Base-by-base conservation (phyloP, 1,140 invertebrate genomes). In the Polyergus mexicanus region DNA sequence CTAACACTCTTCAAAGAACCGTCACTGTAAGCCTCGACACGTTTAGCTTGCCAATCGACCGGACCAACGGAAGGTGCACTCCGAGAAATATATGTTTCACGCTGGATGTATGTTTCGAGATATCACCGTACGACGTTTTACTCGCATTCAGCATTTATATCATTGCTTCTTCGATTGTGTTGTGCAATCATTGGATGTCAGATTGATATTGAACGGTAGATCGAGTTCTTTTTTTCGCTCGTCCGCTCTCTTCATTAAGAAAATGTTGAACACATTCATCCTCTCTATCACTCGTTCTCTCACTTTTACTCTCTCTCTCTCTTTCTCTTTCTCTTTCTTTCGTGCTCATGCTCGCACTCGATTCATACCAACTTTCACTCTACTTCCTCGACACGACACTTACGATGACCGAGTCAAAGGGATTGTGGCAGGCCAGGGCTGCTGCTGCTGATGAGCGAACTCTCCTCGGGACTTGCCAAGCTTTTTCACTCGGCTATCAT, bases 321-420 rank as follows among this genome's bases (percentile, higher is more conserved):
- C 44, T 56, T 44, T 11, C 19, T 58, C 10, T n/a, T 65, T 63
- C 41, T 11, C 47, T 68, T 19, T 7, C n/a, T 35, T 44, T 76
- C 63, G 32, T 51, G 44, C 56, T 85, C 56, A 32, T n/a, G 16
- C 58, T 84, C 56, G 38, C 44, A 38, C 56, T 75, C 28, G 28
- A 47, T 19, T 75, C 71, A 25, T 65, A 88, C 41, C 25, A 88
- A 56, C 63, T 74, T 83, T 44, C 62, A 51, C 72, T 65, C 71
- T 84, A 76, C 6, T 63, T 60, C 38, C 44, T 68, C 28, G 58
- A 65, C 68, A 68, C 88, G 87, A 90, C 85, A 95, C 94, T 95
- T 94, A 95, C 94, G 94, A 95, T 95, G 93, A 95, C 94, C 91
- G 94, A 94, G 90, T 95, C 93, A 93, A 95, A 95, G 92, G 93